These are phyloP conservation scores for Oreochromis aureus DNA, from an alignment of 2,113 vertebrate genomes.

Conservation along the genomic window DNA sequence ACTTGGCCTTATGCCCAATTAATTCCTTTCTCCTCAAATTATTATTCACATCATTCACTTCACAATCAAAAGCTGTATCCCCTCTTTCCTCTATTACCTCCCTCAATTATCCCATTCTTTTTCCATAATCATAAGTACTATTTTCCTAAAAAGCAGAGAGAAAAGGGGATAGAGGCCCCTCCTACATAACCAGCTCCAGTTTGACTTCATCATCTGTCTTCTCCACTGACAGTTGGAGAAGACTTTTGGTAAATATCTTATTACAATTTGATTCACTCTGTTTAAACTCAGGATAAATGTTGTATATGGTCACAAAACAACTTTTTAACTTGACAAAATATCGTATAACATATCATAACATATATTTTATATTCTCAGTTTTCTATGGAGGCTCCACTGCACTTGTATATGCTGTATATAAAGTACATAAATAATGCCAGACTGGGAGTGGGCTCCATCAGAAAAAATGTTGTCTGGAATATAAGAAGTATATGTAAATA, in stretches of 20 bases:
- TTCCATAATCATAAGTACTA: neutral
- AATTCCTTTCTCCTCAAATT: neutral
- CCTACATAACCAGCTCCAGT: neutral
- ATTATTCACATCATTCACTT: neutral
- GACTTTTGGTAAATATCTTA: neutral
- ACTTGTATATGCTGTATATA: neutral
- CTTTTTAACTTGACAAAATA: neutral
- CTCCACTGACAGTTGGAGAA: neutral
- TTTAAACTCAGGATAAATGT: neutral
- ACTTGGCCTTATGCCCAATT: neutral
- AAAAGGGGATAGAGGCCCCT: neutral
- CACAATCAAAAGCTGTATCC: neutral
- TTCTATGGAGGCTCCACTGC: neutral
- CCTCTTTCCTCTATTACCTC: neutral
- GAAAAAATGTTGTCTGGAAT: neutral
- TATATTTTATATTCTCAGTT: neutral
- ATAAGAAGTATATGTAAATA: neutral
- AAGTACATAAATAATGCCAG: neutral
- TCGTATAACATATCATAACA: neutral
- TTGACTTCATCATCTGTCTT: neutral
- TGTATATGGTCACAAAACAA: neutral
- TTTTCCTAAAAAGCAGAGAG: neutral
- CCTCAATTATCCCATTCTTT: neutral
- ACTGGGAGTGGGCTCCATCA: neutral
- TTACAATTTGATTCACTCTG: neutral